Percentiles rank a stretch among this genome's conserved stretches.
Evolutionary conservation across 2,888 invertebrate species (phyloP).

Genomic region (Hypomecis atomaria): DNA sequence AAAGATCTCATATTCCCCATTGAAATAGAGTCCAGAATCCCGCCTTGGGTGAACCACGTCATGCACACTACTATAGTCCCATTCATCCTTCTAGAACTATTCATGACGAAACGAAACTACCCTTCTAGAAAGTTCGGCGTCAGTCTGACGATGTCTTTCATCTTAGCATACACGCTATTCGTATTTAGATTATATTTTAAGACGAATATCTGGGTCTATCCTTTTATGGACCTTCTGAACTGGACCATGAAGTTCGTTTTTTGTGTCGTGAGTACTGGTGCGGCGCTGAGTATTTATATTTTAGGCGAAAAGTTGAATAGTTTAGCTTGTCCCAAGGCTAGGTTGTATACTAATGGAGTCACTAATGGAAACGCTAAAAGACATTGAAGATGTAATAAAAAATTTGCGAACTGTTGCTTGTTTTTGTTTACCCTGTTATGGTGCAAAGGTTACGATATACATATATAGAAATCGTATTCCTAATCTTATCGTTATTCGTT

Average conservation of each 20-base stretch:
- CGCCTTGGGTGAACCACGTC: conserved; percentile 94
- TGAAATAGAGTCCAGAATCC: conserved; percentile 91
- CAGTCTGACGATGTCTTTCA: conserved; percentile 82
- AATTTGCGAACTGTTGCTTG: neutral
- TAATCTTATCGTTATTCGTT: no score
- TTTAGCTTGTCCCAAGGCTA: conserved; percentile 85
- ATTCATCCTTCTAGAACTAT: conserved; percentile 90
- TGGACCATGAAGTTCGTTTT: conserved; percentile 88
- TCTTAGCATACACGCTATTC: conserved; percentile 88
- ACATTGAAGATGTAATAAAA: conserved; percentile 3
- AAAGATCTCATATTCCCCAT: conserved; percentile 95
- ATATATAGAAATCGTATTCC: conserved; percentile 20
- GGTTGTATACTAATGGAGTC: conserved; percentile 46
- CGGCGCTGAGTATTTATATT: conserved; percentile 86
- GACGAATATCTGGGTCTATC: conserved; percentile 95
- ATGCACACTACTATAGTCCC: conserved; percentile 93
- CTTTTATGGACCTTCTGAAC: conserved; percentile 90
- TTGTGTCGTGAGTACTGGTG: conserved; percentile 84
- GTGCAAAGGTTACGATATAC: neutral
- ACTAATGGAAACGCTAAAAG: conserved; percentile 29
- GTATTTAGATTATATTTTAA: conserved; percentile 87
- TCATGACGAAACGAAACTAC: conserved; percentile 88
- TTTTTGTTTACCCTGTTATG: conserved; percentile 12
- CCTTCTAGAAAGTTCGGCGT: conserved; percentile 88
- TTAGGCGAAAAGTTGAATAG: conserved; percentile 89